Percentiles rank a stretch among this genome's conserved stretches.
phyloP scores from a whole-genome alignment of 2,113 vertebrate genomes.

The Columba livia region DNA sequence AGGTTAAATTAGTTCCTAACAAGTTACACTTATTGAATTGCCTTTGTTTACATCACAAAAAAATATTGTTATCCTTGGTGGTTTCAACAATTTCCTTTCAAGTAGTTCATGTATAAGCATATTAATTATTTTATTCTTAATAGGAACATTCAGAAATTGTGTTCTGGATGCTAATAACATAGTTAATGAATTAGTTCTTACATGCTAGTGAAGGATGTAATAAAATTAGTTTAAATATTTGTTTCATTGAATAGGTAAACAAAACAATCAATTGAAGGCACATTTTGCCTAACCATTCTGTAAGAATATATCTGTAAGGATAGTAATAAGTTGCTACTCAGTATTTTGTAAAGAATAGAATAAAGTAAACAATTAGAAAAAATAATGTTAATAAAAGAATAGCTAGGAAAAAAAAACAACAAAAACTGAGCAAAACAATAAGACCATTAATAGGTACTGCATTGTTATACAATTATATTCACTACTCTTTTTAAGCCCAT shows the following conservation, averaged over 20 bases:
- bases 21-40: conserved; percentile 38
- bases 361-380: neutral
- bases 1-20: conserved; percentile 60
- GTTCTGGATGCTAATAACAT: neutral
- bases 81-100: conserved; percentile 19
- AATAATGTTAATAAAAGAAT: neutral
- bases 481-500: neutral
- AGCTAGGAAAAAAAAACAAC: neutral
- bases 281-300: neutral
- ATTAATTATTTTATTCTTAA: conserved; percentile 34
- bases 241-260: neutral
- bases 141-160: neutral
- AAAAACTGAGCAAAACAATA: neutral
- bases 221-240: neutral
- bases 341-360: neutral
- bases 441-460: neutral
- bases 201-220: neutral
- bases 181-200: neutral
- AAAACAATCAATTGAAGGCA: neutral
- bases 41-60: conserved; percentile 44
- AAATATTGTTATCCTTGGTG: conserved; percentile 3
- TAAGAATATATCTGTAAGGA: neutral
- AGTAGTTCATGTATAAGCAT: neutral
- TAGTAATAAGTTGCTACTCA: neutral
- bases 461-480: neutral